A percentile compares a stretch with the other conserved stretches of the same genome.
Conservation (phyloP, 2,797 vertebrate genomes). For the Phalanger gymnotis region DNA sequence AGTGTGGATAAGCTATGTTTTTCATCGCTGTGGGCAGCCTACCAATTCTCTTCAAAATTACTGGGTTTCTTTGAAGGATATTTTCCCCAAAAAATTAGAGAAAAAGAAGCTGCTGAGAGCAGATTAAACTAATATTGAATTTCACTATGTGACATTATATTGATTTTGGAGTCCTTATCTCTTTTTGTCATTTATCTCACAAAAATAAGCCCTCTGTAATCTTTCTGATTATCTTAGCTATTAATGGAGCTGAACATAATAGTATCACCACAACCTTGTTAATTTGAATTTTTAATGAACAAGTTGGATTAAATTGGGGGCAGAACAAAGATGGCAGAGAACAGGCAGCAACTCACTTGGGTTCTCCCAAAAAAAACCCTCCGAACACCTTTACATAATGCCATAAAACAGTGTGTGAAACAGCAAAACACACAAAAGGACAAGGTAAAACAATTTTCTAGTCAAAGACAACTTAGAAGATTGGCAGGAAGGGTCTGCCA, state of each 20-base stretch:
- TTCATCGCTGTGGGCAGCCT: neutral
- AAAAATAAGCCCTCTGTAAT: neutral
- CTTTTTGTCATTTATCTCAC: conserved; percentile 35
- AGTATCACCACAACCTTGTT: neutral
- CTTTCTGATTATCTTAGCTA: conserved; percentile 31
- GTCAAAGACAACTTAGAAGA: too few species aligned
- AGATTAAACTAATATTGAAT: neutral
- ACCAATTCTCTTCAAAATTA: too few species aligned
- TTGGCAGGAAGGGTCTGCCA: too few species aligned
- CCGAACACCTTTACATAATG: too few species aligned
- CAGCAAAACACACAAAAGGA: too few species aligned
- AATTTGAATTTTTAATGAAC: conserved; percentile 43
- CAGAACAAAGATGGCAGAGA: too few species aligned
- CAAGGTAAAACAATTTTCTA: too few species aligned
- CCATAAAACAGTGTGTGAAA: too few species aligned
- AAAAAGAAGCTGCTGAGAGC: neutral
- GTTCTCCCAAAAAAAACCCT: too few species aligned
- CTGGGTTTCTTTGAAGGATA: conserved; percentile 6
- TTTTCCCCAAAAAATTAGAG: neutral
- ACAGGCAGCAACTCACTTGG: too few species aligned
- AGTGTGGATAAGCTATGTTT: neutral
- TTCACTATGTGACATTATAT: neutral
- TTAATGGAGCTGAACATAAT: conserved; percentile 2
- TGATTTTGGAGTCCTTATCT: conserved; percentile 6
- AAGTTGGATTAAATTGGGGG: neutral